Evolutionary conservation across 2,797 vertebrate species (phyloP).

Genomic region (Atherinosoma microstoma): DNA sequence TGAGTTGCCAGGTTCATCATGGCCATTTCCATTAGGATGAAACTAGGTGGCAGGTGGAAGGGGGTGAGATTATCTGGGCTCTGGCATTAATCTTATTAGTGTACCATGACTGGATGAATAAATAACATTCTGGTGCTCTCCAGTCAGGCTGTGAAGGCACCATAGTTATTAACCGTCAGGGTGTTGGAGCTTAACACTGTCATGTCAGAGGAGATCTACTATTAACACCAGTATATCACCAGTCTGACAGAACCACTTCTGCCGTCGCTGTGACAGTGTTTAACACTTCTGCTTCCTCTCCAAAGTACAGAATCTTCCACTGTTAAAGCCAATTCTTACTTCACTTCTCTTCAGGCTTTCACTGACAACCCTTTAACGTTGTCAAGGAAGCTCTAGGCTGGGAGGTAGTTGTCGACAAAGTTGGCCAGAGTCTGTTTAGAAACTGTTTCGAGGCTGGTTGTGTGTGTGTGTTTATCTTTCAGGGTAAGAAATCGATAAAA

Average conservation of each 20-base stretch:
- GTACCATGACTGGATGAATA: conserved; percentile 54
- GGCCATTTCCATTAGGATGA: conserved; percentile 44
- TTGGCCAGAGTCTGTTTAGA: background rate
- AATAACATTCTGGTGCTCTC: conserved; percentile 44
- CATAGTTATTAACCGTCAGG: conserved; percentile 45
- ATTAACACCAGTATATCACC: conserved; percentile 17
- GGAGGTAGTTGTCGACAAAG: background rate
- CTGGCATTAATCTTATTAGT: conserved; percentile 65
- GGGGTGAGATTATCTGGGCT: conserved; percentile 44
- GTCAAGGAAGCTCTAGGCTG: background rate
- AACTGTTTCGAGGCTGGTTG: background rate
- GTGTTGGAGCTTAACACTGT: conserved; percentile 19
- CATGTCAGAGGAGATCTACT: conserved; percentile 15
- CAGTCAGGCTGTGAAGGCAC: conserved; percentile 24
- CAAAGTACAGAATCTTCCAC: background rate
- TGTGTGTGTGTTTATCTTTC: background rate
- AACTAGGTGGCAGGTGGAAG: conserved; percentile 56
- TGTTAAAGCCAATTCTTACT: background rate
- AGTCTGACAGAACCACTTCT: background rate
- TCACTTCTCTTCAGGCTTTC: background rate
- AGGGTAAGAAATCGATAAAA: background rate
- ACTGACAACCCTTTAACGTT: background rate
- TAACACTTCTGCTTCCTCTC: background rate
- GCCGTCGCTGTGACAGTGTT: background rate
- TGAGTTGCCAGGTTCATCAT: conserved; percentile 47